Evolutionary conservation across 2,797 vertebrate species (phyloP).

Genomic region (Typhlichthys subterraneus): DNA sequence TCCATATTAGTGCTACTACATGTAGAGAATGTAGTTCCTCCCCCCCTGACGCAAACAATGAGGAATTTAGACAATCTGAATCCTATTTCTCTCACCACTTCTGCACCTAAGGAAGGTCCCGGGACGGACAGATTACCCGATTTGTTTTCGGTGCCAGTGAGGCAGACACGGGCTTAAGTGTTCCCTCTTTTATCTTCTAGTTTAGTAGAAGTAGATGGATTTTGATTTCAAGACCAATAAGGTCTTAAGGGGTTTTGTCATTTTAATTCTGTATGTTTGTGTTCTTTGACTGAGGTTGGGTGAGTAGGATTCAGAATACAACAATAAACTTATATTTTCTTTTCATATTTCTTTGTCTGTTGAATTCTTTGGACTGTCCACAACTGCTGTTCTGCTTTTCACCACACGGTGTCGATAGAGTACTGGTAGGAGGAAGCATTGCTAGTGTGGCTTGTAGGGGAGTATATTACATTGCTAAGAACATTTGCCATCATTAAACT

Average conservation of each 20-base stretch:
- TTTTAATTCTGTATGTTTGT: constrained; percentile 62
- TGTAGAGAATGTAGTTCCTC: constrained; percentile 22
- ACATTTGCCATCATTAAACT: too few species aligned
- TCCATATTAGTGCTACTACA: constrained; percentile 27
- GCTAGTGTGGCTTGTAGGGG: too few species aligned
- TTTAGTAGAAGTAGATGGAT: not conserved
- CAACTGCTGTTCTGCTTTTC: not conserved
- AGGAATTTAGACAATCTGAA: constrained; percentile 61
- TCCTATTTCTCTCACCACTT: constrained; percentile 50
- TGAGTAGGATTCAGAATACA: constrained; percentile 78
- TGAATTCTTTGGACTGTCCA: not conserved
- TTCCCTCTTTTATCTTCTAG: constrained; percentile 8
- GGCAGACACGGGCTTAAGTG: not conserved
- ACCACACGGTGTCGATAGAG: constrained; percentile 46
- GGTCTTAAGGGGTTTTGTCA: constrained; percentile 55
- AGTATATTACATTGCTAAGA: too few species aligned
- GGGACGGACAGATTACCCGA: constrained; percentile 28
- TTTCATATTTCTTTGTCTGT: constrained; percentile 56
- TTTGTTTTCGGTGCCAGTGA: constrained; percentile 24
- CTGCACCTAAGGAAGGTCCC: constrained; percentile 49
- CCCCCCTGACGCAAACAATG: constrained; percentile 39
- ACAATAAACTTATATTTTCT: constrained; percentile 83
- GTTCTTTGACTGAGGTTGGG: constrained; percentile 67
- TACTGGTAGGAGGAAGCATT: not conserved
- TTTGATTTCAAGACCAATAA: constrained; percentile 49